These are phyloP conservation scores for Conus betulinus DNA, from an alignment of 1,140 invertebrate genomes.

Conservation along the genomic window DNA sequence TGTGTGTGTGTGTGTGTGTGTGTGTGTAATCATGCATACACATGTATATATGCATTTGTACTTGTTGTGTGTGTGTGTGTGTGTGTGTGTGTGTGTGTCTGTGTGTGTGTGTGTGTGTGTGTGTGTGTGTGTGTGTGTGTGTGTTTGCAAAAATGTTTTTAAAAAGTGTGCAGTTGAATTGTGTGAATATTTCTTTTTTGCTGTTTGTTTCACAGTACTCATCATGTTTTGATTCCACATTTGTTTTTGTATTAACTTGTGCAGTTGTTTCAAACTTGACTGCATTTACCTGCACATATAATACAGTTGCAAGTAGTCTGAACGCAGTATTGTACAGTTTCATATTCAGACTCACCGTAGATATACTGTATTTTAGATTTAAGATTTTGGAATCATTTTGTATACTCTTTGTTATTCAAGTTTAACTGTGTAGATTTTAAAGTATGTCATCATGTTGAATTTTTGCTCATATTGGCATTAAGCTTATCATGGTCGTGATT, in stretches of 20 bases:
- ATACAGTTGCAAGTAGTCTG: neutral
- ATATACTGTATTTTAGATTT: too few relatives aligned
- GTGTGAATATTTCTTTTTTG: neutral
- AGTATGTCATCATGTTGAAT: too few relatives aligned
- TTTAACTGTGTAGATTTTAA: too few relatives aligned
- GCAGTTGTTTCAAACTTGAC: neutral
- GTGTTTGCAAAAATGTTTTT: neutral
- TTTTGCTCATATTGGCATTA: too few relatives aligned
- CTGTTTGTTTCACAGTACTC: neutral
- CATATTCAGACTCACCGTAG: too few relatives aligned
- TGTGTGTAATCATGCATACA: neutral
- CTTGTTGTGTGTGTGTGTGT: neutral
- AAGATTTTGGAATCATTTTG: too few relatives aligned
- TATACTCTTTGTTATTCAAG: too few relatives aligned
- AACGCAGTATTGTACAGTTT: neutral
- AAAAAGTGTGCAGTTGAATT: neutral
- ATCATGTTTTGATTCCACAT: neutral
- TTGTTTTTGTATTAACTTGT: neutral
- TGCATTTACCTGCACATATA: neutral
- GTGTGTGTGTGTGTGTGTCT: neutral
- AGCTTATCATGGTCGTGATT: too few relatives aligned
- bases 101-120: neutral
- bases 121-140: neutral
- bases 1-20: constrained; percentile 13
- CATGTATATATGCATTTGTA: too few relatives aligned